Evolutionary conservation across 92 coral and sea anemone genomes (phyloP).

Genomic region (Parazoanthus swiftii): DNA sequence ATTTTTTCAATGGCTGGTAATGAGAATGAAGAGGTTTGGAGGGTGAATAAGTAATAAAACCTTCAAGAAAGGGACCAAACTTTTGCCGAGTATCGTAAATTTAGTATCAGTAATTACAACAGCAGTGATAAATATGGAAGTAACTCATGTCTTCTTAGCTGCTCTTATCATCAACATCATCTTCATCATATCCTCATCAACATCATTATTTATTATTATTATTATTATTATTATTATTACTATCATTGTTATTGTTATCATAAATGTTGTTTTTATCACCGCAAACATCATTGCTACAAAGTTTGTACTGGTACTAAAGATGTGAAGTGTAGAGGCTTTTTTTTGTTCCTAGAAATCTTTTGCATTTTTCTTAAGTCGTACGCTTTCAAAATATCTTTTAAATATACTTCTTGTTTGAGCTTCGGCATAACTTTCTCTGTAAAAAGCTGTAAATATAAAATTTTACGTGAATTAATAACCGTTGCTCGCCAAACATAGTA

Average conservation of each 20-base stretch:
- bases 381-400: neutral
- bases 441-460: too few relatives aligned
- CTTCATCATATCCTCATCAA: neutral
- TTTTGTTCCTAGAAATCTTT: neutral
- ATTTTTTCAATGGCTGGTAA: neutral
- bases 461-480: too few relatives aligned
- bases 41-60: neutral
- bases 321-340: neutral
- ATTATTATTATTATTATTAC: neutral
- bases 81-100: neutral
- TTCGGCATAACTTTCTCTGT: too few relatives aligned
- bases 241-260: neutral
- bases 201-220: neutral
- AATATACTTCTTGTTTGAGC: too few relatives aligned
- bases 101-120: neutral
- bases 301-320: neutral
- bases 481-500: too few relatives aligned
- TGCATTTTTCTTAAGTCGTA: too few relatives aligned
- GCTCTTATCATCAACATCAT: neutral
- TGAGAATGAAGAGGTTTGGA: neutral
- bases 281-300: neutral
- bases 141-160: neutral
- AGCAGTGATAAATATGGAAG: neutral
- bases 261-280: neutral
- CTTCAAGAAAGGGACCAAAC: neutral